Evolutionary conservation across 2,113 vertebrate genomes (phyloP), one percentile per base, ranked within the genome.

Genomic region (Nibea coibor): DNA sequence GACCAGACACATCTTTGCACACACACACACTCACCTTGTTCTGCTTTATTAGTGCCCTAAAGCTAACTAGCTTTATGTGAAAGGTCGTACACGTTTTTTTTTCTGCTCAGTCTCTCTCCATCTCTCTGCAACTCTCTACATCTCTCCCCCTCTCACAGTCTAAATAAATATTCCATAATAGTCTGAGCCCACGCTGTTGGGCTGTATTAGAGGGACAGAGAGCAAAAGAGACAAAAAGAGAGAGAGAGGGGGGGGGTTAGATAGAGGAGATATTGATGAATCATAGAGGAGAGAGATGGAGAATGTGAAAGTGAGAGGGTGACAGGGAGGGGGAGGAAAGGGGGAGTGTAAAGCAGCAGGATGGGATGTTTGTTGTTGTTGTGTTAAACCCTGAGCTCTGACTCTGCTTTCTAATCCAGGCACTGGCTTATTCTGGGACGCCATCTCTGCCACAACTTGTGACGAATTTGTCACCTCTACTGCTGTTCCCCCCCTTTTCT

Each of bases 401-500:
- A 68, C 59, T 57, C n/a, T 24, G 69, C 80, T 78, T 80, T 19
- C 61, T 83, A 57, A 80, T 67, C 48, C 72, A 10, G 35, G 62
- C 3, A 6, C 86, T 58, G 78, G 48, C n/a, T 72, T 68, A 43
- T 77, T 83, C 73, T 54, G 35, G 51, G 26, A 76, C 26, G 2
- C 14, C 47, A 72, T 83, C 22, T 2, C 62, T 69, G 75, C 67
- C 72, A 75, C 74, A 9, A 28, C 22, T 80, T 2, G 12, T 81
- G 80, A 86, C 71, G 70, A 84, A 88, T 89, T 77, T 87, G 71
- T 85, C 84, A 84, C 82, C 62, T 82, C 61, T 31, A 0, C 61
- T 48, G 28, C 43, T 20, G 16, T n/a, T 16, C 0, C 4, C 62
- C 31, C 31, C 17, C 42, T 28, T 39, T 39, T 16, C 43, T 88